Evolutionary conservation across 2,888 invertebrate genomes (phyloP).

Genomic region (Tiliacea citrago): DNA sequence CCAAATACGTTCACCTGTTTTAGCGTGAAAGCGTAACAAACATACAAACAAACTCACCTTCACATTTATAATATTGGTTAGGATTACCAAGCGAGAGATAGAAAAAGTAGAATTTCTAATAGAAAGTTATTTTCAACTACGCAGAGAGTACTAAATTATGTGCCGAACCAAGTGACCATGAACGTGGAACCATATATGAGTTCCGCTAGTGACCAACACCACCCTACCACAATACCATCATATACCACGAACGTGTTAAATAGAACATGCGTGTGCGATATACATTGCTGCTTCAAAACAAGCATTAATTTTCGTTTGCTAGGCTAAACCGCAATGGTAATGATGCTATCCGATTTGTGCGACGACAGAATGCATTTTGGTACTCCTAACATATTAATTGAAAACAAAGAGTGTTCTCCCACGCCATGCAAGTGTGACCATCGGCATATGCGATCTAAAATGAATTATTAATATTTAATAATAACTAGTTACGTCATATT

Average conservation of each 20-base stretch:
- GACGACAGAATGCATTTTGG: not conserved
- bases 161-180: conserved; percentile 65
- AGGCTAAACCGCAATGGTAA: conserved; percentile 22
- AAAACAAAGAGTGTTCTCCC: conserved; percentile 73
- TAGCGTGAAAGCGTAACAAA: no score
- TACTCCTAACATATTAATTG: conserved; percentile 59
- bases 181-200: conserved; percentile 61
- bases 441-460: conserved; percentile 71
- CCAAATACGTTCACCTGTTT: no score
- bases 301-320: not conserved
- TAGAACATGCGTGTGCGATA: conserved; percentile 19
- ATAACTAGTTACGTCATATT: conserved; percentile 37
- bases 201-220: conserved; percentile 67
- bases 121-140: conserved; percentile 29
- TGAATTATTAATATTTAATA: conserved; percentile 52
- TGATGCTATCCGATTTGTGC: rapidly evolving
- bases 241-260: conserved; percentile 15
- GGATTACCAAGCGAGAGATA: not conserved
- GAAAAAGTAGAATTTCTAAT: conserved; percentile 26
- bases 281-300: conserved; percentile 40
- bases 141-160: conserved; percentile 51
- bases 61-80: no score
- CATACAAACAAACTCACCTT: no score
- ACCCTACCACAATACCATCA: conserved; percentile 37
- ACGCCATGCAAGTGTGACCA: conserved; percentile 79